A percentile compares a stretch with the other conserved stretches of the same genome.
Conservation (phyloP, 2,888 invertebrate species). For the Brachycybe producta region DNA sequence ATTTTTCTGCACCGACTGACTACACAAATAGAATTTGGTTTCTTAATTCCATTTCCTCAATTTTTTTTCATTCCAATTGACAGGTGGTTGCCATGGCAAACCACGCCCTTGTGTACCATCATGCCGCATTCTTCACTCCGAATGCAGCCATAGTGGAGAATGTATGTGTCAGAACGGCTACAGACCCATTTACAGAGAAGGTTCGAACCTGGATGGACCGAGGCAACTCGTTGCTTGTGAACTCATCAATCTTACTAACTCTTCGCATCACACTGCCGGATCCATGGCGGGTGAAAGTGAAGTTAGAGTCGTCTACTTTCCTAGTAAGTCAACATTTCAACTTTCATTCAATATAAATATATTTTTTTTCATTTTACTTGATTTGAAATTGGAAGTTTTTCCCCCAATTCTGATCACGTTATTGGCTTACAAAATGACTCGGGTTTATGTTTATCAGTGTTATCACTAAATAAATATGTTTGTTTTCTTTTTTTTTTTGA, state of each 20-base stretch:
- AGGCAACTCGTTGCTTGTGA: conserved; percentile 18
- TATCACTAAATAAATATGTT: too few species aligned
- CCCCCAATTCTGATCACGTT: too few species aligned
- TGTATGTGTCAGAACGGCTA: conserved; percentile 26
- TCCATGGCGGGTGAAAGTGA: conserved; percentile 15
- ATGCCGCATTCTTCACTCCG: conserved; percentile 25
- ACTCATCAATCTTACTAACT: conserved; percentile 19
- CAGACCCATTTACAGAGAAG: conserved; percentile 22
- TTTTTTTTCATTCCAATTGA: too few species aligned
- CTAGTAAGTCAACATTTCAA: conserved; percentile 17
- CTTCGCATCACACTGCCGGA: conserved; percentile 19
- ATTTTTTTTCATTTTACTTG: background rate
- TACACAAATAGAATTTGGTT: too few species aligned
- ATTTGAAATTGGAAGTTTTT: background rate
- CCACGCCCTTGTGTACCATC: conserved; percentile 32
- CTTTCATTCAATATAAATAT: background rate
- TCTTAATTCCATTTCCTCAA: too few species aligned
- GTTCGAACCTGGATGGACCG: conserved; percentile 6
- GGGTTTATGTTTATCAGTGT: too few species aligned
- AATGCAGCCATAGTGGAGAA: conserved; percentile 27
- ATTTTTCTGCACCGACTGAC: too few species aligned
- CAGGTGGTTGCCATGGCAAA: conserved; percentile 36
- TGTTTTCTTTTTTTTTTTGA: too few species aligned
- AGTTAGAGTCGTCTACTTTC: conserved; percentile 19
- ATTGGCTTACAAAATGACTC: too few species aligned